phyloP scores from a whole-genome alignment of 2,113 vertebrate species.

The Tor tambroides region DNA sequence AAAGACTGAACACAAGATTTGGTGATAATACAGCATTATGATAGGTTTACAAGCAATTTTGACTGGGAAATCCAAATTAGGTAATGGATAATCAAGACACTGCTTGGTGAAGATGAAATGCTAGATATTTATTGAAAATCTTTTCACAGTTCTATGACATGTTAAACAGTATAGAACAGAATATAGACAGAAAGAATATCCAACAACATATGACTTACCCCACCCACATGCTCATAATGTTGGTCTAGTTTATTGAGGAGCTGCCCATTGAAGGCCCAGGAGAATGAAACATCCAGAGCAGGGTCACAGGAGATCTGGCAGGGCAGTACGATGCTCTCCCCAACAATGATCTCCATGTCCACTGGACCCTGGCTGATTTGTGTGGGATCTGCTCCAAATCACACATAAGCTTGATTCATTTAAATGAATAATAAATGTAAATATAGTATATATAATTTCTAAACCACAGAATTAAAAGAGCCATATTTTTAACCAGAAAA shows the following conservation, averaged over 20 bases:
- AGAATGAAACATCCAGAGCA: slow-evolving; percentile 85
- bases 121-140: neutral
- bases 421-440: neutral
- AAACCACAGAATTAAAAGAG: neutral
- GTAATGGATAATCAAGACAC: neutral
- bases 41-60: no score
- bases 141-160: neutral
- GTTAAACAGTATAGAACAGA: neutral
- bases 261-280: slow-evolving; percentile 92
- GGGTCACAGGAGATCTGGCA: slow-evolving; percentile 90
- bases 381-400: slow-evolving; percentile 82
- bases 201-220: slow-evolving; percentile 79
- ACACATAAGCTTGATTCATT: slow-evolving; percentile 1
- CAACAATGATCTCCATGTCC: slow-evolving; percentile 90
- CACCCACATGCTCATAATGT: slow-evolving; percentile 90
- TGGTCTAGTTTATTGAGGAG: slow-evolving; percentile 81
- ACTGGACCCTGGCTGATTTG: slow-evolving; percentile 85
- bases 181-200: neutral
- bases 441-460: neutral
- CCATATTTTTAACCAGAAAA: neutral
- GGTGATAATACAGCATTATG: no score
- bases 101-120: neutral
- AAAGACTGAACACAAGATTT: no score
- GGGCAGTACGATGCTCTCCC: slow-evolving; percentile 89
- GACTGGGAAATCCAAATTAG: no score